Evolutionary conservation across 2,113 vertebrate genomes (phyloP).

Genomic region (Corydoras maculifer): DNA sequence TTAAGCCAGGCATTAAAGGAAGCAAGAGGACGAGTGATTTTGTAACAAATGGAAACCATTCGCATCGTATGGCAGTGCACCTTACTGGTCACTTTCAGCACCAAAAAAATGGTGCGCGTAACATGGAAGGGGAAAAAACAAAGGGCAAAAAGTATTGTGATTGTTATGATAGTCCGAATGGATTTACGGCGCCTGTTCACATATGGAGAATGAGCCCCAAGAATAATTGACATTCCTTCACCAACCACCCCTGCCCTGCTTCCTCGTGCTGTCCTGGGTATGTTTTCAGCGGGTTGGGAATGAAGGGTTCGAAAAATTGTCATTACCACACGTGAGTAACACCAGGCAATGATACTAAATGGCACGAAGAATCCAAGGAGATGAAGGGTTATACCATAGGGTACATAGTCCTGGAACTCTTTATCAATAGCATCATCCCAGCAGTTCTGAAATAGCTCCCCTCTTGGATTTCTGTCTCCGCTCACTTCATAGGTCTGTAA

Average conservation of each 20-base stretch:
- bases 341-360: conserved; percentile 73
- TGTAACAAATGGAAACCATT: conserved; percentile 73
- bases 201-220: conserved; percentile 56
- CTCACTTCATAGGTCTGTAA: conserved; percentile 31
- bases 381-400: conserved; percentile 71
- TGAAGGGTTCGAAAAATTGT: conserved; percentile 67
- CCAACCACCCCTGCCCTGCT: conserved; percentile 27
- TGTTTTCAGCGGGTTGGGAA: conserved; percentile 50
- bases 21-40: conserved; percentile 72
- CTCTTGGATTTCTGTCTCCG: conserved; percentile 6
- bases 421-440: conserved; percentile 73
- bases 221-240: conserved; percentile 37
- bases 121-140: conserved; percentile 76
- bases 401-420: conserved; percentile 70
- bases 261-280: conserved; percentile 43
- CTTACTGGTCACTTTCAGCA: conserved; percentile 59
- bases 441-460: conserved; percentile 61
- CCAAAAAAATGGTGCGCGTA: conserved; percentile 71
- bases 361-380: conserved; percentile 70
- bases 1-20: conserved; percentile 76
- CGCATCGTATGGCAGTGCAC: conserved; percentile 62
- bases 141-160: conserved; percentile 71
- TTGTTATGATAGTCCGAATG: conserved; percentile 72
- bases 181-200: conserved; percentile 67
- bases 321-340: conserved; percentile 70